These are phyloP conservation scores for Zalophus californianus DNA, from an alignment of 2,797 vertebrate genomes.

Conservation along the genomic window DNA sequence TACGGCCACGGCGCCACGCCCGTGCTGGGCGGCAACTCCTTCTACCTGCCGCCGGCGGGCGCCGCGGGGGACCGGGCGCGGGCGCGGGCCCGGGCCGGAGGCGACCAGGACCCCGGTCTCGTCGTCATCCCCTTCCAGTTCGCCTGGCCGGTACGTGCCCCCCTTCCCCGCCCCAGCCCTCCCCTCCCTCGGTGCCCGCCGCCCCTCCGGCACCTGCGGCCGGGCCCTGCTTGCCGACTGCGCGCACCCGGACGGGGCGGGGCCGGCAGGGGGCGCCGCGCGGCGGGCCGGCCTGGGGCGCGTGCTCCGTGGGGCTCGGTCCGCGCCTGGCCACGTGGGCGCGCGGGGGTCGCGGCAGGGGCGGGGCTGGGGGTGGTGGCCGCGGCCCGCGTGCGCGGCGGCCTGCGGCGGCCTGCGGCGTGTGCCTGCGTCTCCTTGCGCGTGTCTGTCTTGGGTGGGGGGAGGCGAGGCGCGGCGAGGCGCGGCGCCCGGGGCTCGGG, in stretches of 20 bases:
- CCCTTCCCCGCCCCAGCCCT: neutral
- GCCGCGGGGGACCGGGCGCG: constrained; percentile 72
- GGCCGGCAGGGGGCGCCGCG: constrained; percentile 76
- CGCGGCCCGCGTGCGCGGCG: neutral
- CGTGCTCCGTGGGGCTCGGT: constrained; percentile 60
- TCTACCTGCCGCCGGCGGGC: constrained; percentile 90
- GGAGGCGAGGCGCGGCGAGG: constrained; percentile 41
- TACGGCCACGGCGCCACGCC: constrained; percentile 94
- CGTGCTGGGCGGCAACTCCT: constrained; percentile 96
- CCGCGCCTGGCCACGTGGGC: constrained; percentile 70
- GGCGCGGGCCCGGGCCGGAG: constrained; percentile 69
- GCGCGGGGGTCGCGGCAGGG: constrained; percentile 38
- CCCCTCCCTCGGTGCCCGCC: neutral
- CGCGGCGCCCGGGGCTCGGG: constrained; percentile 38
- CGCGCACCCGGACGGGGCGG: constrained; percentile 70
- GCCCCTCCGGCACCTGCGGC: constrained; percentile 64
- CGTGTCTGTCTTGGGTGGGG: constrained; percentile 74
- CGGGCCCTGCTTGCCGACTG: constrained; percentile 63
- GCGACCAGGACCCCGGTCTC: constrained; percentile 88
- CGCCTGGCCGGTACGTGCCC: constrained; percentile 95
- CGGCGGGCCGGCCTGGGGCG: constrained; percentile 27
- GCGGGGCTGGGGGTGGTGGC: neutral
- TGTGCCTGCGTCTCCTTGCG: constrained; percentile 61
- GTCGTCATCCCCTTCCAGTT: constrained; percentile 96
- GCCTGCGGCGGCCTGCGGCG: neutral